Evolutionary conservation across 2,888 invertebrate genomes (phyloP).

Genomic region (Eulithis prunata): DNA sequence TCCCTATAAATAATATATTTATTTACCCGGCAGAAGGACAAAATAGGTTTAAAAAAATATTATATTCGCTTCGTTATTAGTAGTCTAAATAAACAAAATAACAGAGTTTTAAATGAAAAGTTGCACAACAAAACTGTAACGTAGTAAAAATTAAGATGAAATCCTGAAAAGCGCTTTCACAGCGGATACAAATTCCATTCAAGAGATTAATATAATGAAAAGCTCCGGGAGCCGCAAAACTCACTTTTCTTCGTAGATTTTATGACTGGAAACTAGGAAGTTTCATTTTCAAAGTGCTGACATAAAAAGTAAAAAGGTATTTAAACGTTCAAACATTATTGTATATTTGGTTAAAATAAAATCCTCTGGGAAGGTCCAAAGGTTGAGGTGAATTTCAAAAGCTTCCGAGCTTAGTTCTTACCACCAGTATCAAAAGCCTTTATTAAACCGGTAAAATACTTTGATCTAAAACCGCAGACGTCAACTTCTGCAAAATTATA

Average conservation of each 20-base stretch:
- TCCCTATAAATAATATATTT: too few relatives aligned
- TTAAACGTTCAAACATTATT: too few relatives aligned
- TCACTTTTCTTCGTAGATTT: constrained; percentile 10
- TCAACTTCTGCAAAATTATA: not conserved
- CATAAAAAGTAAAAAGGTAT: not conserved
- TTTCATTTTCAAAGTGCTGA: constrained; percentile 1
- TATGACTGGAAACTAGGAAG: not conserved
- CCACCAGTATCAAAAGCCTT: too few relatives aligned
- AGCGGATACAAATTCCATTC: constrained; percentile 22
- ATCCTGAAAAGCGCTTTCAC: constrained; percentile 21
- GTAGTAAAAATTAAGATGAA: constrained; percentile 21
- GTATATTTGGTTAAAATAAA: too few relatives aligned
- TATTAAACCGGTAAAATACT: not conserved
- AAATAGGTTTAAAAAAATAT: not conserved
- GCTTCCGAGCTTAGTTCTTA: too few relatives aligned
- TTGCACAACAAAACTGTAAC: not conserved
- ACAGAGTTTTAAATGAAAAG: constrained; percentile 2
- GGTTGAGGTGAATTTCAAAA: too few relatives aligned
- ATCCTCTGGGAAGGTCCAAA: too few relatives aligned
- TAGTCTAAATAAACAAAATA: not conserved
- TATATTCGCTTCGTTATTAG: not conserved
- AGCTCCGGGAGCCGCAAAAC: constrained; percentile 7
- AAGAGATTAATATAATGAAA: constrained; percentile 26
- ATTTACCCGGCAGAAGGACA: too few relatives aligned
- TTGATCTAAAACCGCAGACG: constrained; percentile 24